These are phyloP conservation scores for Pristionchus maxplancki DNA, from an alignment of 2,888 invertebrate genomes.

Conservation along the genomic window DNA sequence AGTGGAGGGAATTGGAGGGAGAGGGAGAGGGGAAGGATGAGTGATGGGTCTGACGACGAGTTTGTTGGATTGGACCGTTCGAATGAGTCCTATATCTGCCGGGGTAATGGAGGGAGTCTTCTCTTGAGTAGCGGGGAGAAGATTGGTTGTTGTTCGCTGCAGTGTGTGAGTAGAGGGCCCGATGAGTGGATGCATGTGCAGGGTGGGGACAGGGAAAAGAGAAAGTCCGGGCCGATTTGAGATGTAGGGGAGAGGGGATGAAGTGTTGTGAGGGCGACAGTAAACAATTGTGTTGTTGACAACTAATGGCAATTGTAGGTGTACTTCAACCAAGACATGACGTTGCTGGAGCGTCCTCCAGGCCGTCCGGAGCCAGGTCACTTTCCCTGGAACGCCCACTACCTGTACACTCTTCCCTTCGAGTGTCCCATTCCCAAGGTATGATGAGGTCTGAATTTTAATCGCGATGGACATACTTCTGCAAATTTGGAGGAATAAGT, in stretches of 20 bases:
- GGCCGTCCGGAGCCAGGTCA: conserved; percentile 74
- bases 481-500: neutral
- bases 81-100: neutral
- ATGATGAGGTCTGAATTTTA: neutral
- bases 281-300: neutral
- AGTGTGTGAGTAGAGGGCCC: neutral
- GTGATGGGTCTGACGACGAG: neutral
- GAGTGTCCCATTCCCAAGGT: conserved; percentile 74
- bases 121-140: conserved; percentile 8
- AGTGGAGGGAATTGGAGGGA: neutral
- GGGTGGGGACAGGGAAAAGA: neutral
- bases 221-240: neutral
- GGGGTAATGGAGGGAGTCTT: neutral
- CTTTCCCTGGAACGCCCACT: conserved; percentile 74
- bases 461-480: neutral
- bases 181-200: neutral
- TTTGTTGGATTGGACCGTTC: conserved; percentile 14
- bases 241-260: neutral
- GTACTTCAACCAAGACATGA: conserved; percentile 75
- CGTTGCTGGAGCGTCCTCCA: conserved; percentile 76
- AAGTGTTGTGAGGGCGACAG: neutral
- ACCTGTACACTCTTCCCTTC: conserved; percentile 73
- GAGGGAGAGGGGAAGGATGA: neutral
- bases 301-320: conserved; percentile 57
- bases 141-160: conserved; percentile 5